phyloP scores from a whole-genome alignment of 2,113 vertebrate species.

The Gymnobelideus leadbeateri region DNA sequence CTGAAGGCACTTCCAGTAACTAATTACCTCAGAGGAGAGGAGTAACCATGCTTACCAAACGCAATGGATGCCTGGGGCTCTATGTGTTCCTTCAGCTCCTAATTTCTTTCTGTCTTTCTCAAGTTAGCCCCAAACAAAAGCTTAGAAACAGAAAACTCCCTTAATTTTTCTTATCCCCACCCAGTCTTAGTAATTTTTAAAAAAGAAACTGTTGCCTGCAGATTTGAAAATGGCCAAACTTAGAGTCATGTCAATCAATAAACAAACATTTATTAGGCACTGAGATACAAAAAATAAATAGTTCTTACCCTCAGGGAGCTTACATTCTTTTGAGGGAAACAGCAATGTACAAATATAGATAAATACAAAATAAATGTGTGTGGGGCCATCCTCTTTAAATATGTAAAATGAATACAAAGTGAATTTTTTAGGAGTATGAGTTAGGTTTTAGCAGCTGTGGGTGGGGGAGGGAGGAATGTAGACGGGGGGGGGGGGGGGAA shows the following conservation, averaged over 20 bases:
- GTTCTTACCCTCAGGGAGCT: neutral
- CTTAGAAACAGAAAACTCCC: neutral
- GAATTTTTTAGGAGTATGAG: neutral
- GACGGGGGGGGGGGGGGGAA: too few species aligned
- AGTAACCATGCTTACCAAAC: fast-evolving
- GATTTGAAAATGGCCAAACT: neutral
- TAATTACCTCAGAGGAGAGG: neutral
- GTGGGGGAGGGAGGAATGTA: neutral
- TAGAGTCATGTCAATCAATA: neutral
- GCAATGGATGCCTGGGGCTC: neutral
- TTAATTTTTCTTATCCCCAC: neutral
- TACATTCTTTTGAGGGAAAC: neutral
- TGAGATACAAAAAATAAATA: neutral
- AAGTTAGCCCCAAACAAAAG: neutral
- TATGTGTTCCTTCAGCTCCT: neutral
- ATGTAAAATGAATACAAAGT: neutral
- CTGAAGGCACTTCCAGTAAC: neutral
- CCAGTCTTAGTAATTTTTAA: neutral
- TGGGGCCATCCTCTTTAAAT: neutral
- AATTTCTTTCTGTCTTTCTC: neutral
- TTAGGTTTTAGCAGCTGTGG: neutral
- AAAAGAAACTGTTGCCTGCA: neutral
- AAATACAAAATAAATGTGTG: neutral
- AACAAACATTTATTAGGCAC: neutral
- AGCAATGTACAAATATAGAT: neutral